A percentile compares a stretch with the other conserved stretches of the same genome.
phyloP scores from a whole-genome alignment of 2,797 vertebrate species.

The Gymnopithys bicolor region DNA sequence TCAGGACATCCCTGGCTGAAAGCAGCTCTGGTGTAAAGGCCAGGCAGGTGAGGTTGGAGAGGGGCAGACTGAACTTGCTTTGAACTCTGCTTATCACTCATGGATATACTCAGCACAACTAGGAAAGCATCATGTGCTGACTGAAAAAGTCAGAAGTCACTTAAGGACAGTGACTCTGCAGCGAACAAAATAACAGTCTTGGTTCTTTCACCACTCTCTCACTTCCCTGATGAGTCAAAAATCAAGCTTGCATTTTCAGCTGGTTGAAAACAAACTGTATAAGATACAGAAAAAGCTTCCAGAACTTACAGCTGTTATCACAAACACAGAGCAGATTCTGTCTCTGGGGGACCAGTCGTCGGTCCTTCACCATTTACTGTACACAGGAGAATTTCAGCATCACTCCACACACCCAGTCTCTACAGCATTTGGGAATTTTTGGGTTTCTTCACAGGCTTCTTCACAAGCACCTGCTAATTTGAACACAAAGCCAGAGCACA shows the following conservation, averaged over 20 bases:
- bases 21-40: background rate
- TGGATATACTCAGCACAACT: background rate
- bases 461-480: background rate
- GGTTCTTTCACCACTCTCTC: background rate
- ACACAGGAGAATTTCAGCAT: background rate
- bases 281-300: conserved; percentile 8
- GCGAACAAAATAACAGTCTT: background rate
- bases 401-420: background rate
- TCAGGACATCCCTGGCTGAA: background rate
- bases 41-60: background rate
- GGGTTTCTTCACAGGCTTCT: background rate
- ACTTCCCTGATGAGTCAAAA: conserved; percentile 37
- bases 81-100: background rate
- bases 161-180: background rate
- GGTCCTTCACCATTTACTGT: background rate
- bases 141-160: conserved; percentile 29
- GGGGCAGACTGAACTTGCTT: background rate
- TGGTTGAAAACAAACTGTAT: background rate
- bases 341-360: background rate
- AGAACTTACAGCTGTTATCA: conserved; percentile 7
- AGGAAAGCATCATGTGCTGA: background rate
- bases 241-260: conserved; percentile 5
- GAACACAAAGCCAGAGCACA: background rate
- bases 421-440: background rate
- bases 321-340: conserved; percentile 3